Conservation (phyloP, 2,797 vertebrate species). For the Champsocephalus gunnari region DNA sequence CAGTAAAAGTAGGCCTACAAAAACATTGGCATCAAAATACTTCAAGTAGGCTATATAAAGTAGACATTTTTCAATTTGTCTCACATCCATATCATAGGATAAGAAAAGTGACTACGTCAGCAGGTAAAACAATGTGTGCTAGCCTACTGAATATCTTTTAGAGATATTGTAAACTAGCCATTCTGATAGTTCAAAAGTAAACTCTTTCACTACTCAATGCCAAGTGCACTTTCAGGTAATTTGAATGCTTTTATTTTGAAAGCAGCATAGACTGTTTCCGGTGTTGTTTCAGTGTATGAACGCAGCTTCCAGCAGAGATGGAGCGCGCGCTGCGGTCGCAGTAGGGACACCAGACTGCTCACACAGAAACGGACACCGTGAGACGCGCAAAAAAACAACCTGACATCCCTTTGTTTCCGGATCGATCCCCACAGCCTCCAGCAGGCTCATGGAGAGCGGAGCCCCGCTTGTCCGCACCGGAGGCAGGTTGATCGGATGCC, state of each 20-base stretch:
- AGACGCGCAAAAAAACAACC: slow-evolving; percentile 21
- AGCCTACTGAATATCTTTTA: too few relatives aligned
- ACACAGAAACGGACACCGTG: slow-evolving; percentile 12
- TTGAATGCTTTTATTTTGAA: slow-evolving; percentile 65
- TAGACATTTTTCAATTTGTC: too few relatives aligned
- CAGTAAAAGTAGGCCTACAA: too few relatives aligned
- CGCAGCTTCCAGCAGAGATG: slow-evolving; percentile 41
- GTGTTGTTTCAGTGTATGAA: not conserved
- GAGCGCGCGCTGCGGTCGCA: slow-evolving; percentile 57
- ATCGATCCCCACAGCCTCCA: slow-evolving; percentile 23
- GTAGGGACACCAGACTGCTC: slow-evolving; percentile 49
- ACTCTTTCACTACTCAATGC: not conserved
- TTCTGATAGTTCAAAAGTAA: too few relatives aligned
- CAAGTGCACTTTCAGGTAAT: not conserved
- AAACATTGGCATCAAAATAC: too few relatives aligned
- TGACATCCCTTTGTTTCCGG: slow-evolving; percentile 4
- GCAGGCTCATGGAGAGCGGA: slow-evolving; percentile 73
- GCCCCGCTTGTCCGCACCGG: slow-evolving; percentile 63
- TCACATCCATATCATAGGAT: too few relatives aligned
- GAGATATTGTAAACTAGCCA: too few relatives aligned
- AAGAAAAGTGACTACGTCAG: too few relatives aligned
- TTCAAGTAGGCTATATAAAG: too few relatives aligned
- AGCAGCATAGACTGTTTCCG: not conserved
- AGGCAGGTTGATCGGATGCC: slow-evolving; percentile 74
- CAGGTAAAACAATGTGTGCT: too few relatives aligned